A percentile compares a stretch with the other conserved stretches of the same genome.
These are phyloP conservation scores for Corvus moneduloides DNA, from an alignment of 2,113 vertebrate species.

Conservation along the genomic window DNA sequence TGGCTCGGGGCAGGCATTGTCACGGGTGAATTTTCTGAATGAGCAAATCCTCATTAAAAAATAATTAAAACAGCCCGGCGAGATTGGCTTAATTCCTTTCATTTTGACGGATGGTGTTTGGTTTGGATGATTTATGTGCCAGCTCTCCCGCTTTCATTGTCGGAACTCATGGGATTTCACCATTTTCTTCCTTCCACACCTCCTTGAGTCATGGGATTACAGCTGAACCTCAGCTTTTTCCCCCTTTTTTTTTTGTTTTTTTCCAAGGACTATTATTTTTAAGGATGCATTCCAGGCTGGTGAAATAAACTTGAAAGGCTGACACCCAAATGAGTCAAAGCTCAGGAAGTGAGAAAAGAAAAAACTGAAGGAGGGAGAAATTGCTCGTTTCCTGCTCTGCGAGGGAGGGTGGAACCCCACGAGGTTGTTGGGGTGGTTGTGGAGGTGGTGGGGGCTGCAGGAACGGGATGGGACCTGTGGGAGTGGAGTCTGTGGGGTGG, in stretches of 20 bases:
- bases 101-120: slow-evolving; percentile 38
- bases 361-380: background rate
- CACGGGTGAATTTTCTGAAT: slow-evolving; percentile 58
- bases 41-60: slow-evolving; percentile 67
- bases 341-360: slow-evolving; percentile 13
- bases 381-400: background rate
- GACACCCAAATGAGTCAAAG: slow-evolving; percentile 55
- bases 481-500: background rate
- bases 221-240: slow-evolving; percentile 16
- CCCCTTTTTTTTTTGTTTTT: background rate
- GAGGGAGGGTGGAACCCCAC: background rate
- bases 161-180: slow-evolving; percentile 44
- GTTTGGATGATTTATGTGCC: slow-evolving; percentile 48
- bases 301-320: slow-evolving; percentile 46
- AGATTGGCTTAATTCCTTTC: slow-evolving; percentile 55
- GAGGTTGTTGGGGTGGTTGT: rapidly evolving
- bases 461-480: background rate
- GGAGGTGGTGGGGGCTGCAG: background rate
- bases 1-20: background rate
- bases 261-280: slow-evolving; percentile 33
- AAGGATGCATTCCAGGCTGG: slow-evolving; percentile 54
- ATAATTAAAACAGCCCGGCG: slow-evolving; percentile 52
- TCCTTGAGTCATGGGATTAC: slow-evolving; percentile 52
- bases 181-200: slow-evolving; percentile 54
- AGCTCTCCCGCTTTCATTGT: slow-evolving; percentile 39